Conservation (phyloP, 2,888 invertebrate genomes). For the Crematogaster levior region DNA sequence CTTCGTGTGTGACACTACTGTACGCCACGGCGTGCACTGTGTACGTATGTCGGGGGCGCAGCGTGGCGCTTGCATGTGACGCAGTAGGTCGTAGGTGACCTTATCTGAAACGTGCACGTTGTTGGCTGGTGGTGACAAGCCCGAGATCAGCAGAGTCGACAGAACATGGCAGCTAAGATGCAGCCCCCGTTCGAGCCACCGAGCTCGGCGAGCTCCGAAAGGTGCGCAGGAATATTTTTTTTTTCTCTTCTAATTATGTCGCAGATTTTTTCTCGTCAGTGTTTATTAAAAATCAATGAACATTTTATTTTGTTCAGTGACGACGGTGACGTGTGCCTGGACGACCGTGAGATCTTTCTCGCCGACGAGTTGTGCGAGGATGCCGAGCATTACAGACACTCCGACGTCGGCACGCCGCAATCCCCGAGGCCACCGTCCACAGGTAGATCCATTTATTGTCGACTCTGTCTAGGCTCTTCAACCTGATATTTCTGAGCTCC, state of each 20-base stretch:
- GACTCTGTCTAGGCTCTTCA: background rate
- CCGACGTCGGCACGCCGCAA: slow-evolving; percentile 87
- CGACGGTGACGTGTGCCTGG: slow-evolving; percentile 79
- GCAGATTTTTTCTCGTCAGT: background rate
- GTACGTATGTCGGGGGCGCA: background rate
- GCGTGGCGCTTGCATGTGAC: background rate
- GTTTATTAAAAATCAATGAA: background rate
- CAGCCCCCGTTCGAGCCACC: slow-evolving; percentile 92
- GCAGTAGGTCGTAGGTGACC: no score
- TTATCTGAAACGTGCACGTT: background rate
- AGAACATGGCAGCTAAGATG: slow-evolving; percentile 87
- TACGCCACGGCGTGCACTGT: no score
- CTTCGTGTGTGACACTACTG: no score
- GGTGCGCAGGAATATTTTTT: slow-evolving; percentile 86
- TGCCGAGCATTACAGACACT: slow-evolving; percentile 73
- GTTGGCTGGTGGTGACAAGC: background rate
- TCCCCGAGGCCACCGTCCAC: slow-evolving; percentile 92
- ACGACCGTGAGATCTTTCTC: slow-evolving; percentile 78
- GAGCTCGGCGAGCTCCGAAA: slow-evolving; percentile 96
- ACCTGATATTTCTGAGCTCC: background rate
- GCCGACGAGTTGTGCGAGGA: slow-evolving; percentile 80
- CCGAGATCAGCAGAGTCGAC: background rate
- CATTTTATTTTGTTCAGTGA: slow-evolving; percentile 64
- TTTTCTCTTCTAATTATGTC: background rate
- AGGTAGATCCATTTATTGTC: slow-evolving; percentile 85